A percentile compares a stretch with the other conserved stretches of the same genome.
Conservation (phyloP, 1,140 invertebrate species). For the Melitaea cinxia region DNA sequence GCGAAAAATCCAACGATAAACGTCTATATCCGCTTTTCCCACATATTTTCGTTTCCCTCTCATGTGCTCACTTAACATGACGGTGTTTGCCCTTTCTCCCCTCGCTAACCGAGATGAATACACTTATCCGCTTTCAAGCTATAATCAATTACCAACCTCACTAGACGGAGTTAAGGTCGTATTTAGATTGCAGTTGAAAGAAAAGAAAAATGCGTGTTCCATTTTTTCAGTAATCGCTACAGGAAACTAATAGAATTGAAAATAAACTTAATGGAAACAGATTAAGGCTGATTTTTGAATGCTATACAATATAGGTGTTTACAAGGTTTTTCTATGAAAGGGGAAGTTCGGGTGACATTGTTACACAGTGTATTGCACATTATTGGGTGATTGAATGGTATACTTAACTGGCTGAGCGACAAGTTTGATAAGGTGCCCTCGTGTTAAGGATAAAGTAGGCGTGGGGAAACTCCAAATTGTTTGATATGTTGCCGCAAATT, state of each 20-base stretch:
- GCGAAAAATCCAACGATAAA: conserved; percentile 78
- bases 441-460: conserved; percentile 59
- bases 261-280: neutral
- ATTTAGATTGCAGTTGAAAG: conserved; percentile 12
- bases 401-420: conserved; percentile 71
- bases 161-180: conserved; percentile 12
- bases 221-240: conserved; percentile 50
- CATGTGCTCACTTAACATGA: conserved; percentile 80
- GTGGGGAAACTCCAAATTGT: conserved; percentile 45
- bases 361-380: conserved; percentile 78
- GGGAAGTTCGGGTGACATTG: conserved; percentile 70
- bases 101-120: conserved; percentile 43
- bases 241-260: neutral
- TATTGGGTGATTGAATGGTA: conserved; percentile 78
- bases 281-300: conserved; percentile 38
- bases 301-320: conserved; percentile 14
- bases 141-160: conserved; percentile 37
- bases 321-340: conserved; percentile 47
- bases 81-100: conserved; percentile 75
- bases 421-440: conserved; percentile 74
- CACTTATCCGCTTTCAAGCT: conserved; percentile 24
- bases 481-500: conserved; percentile 43
- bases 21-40: conserved; percentile 80
- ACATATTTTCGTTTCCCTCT: conserved; percentile 80
- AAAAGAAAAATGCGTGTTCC: conserved; percentile 59